Evolutionary conservation across 2,888 invertebrate species (phyloP).

Genomic region (Odontocolon sp.): DNA sequence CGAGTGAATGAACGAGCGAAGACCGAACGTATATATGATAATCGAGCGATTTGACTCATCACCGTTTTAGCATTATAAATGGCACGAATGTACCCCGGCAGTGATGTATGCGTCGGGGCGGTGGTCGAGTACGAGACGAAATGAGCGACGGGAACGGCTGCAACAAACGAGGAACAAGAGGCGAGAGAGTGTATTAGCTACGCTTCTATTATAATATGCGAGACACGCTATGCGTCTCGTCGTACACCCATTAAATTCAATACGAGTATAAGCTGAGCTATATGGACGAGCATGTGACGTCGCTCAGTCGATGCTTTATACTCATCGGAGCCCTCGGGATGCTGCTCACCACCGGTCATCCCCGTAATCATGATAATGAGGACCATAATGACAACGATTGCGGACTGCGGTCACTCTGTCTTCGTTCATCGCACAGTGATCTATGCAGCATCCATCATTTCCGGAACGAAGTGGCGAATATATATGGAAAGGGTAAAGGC

Average conservation of each 20-base stretch:
- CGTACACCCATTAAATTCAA: slow-evolving; percentile 72
- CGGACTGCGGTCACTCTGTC: neutral
- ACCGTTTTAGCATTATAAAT: slow-evolving; percentile 72
- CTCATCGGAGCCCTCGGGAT: neutral
- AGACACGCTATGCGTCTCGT: slow-evolving; percentile 64
- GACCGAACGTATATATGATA: slow-evolving; percentile 61
- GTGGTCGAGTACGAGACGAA: slow-evolving; percentile 59
- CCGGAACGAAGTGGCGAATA: neutral
- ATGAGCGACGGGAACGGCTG: slow-evolving; percentile 23
- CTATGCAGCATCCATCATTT: neutral
- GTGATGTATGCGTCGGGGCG: slow-evolving; percentile 70
- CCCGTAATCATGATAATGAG: slow-evolving; percentile 36
- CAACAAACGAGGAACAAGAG: slow-evolving; percentile 64
- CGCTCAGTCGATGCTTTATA: slow-evolving; percentile 1
- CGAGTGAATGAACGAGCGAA: slow-evolving; percentile 19
- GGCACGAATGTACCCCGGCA: slow-evolving; percentile 66
- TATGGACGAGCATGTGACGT: slow-evolving; percentile 15
- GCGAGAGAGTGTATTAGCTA: slow-evolving; percentile 38
- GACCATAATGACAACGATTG: slow-evolving; percentile 22
- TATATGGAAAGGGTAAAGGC: no score
- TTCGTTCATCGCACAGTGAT: neutral
- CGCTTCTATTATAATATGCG: slow-evolving; percentile 31
- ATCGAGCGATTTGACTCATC: slow-evolving; percentile 73
- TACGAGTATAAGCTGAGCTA: slow-evolving; percentile 60
- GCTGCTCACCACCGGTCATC: slow-evolving; percentile 1